Percentiles rank a stretch among this genome's conserved stretches.
Conservation (phyloP, 1,140 invertebrate genomes). For the Sycophaga agraensis region DNA sequence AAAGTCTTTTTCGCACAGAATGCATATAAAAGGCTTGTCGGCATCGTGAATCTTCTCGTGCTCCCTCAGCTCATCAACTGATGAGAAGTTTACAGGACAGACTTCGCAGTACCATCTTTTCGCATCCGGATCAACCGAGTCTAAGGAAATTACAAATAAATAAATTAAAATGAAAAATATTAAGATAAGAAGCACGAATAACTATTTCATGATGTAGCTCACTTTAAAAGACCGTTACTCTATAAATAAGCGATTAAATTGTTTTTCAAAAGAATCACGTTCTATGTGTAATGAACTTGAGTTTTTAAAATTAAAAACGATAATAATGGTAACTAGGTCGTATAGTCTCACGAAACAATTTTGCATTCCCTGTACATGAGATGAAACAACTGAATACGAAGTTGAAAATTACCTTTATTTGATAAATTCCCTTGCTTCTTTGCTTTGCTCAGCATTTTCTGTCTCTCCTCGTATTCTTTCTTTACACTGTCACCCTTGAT, state of each 20-base stretch:
- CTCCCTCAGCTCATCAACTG: conserved; percentile 46
- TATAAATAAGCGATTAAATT: too few relatives aligned
- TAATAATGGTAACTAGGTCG: too few relatives aligned
- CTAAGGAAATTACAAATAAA: conserved; percentile 1
- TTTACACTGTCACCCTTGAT: conserved; percentile 49
- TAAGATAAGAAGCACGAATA: too few relatives aligned
- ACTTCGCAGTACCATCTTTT: conserved; percentile 52
- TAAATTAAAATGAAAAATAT: conserved; percentile 7
- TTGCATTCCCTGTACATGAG: too few relatives aligned
- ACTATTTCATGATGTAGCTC: too few relatives aligned
- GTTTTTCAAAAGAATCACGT: too few relatives aligned
- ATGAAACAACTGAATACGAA: too few relatives aligned
- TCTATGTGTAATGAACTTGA: too few relatives aligned
- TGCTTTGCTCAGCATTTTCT: conserved; percentile 36
- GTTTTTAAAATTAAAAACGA: too few relatives aligned
- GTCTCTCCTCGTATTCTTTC: conserved; percentile 35
- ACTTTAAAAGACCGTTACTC: too few relatives aligned
- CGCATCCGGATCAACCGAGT: conserved; percentile 29
- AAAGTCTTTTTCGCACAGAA: conserved; percentile 56
- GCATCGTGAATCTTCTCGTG: conserved; percentile 49
- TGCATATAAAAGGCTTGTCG: conserved; percentile 52
- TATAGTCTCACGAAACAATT: too few relatives aligned
- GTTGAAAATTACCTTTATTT: conserved; percentile 32
- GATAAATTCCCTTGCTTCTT: conserved; percentile 40
- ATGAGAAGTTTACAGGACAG: conserved; percentile 48